Conservation (phyloP, 2,888 invertebrate genomes). For the Stramonita haemastoma region DNA sequence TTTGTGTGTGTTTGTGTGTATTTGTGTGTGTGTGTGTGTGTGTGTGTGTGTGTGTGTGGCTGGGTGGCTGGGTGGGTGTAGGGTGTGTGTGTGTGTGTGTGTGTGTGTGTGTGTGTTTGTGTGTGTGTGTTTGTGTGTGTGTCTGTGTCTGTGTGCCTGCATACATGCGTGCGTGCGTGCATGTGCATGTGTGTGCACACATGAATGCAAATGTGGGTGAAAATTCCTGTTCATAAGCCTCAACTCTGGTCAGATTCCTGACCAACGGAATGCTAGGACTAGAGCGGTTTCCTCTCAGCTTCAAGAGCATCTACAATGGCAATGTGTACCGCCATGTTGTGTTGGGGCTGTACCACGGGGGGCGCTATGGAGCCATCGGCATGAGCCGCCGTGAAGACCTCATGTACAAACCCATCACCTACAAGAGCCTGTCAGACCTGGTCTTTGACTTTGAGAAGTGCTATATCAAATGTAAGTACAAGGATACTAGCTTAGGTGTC, state of each 20-base stretch:
- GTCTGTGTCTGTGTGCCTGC: not conserved
- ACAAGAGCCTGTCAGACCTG: constrained; percentile 73
- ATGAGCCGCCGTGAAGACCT: constrained; percentile 77
- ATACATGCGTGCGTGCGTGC: too few species aligned
- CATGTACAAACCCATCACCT: constrained; percentile 77
- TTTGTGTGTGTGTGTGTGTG: not conserved
- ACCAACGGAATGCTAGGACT: constrained; percentile 75
- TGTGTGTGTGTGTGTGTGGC: not conserved
- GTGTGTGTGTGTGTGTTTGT: not conserved
- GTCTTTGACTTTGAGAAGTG: constrained; percentile 73
- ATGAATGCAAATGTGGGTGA: too few species aligned
- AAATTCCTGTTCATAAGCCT: not conserved
- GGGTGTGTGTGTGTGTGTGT: not conserved
- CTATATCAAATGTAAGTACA: constrained; percentile 74
- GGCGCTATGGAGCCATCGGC: constrained; percentile 76
- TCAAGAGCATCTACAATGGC: constrained; percentile 75
- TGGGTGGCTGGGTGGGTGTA: too few species aligned
- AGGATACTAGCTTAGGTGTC: not conserved
- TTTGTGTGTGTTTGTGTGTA: not conserved
- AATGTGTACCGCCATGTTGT: constrained; percentile 76
- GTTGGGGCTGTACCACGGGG: constrained; percentile 75
- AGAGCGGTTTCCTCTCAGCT: constrained; percentile 77
- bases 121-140: not conserved
- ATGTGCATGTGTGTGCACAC: too few species aligned
- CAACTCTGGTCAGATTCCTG: constrained; percentile 66